Evolutionary conservation across 2,888 invertebrate species (phyloP), one percentile per base, ranked within the genome.

Genomic region (Mechanitis mazaeus): DNA sequence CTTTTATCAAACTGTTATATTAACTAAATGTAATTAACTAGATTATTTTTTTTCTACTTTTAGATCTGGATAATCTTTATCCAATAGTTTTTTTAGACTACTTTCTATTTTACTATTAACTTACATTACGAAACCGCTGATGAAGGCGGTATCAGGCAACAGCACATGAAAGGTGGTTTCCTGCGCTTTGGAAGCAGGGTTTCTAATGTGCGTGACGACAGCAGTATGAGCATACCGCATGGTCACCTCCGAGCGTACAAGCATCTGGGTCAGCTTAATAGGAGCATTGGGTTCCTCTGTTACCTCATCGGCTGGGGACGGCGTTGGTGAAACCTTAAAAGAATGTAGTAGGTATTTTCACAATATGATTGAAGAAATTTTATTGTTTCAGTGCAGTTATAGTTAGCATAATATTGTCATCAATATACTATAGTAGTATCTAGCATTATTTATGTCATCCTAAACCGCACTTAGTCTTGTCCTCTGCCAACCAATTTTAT

Each of bases 141-240:
- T 94, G 77, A 93, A 94, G 0, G 94, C 94, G 1, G 93, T 92
- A 64, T 94, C 93, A 0, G 94, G 94, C 56, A 94, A 79, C 20
- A 94, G 89, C 7, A 94, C 91, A 56, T 92, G 90, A 81, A 94
- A 94, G 54, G 90, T 86, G 4, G 93, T 92, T 77, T 94, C 93
- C 68, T 93, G 92, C 0, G 94, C 84, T 9, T 76, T 80, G 56
- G 85, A 83, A 6, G 91, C 92, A 1, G 91, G 90, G 78, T 95
- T 95, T 69, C 89, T 90, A 33, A 94, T 91, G 66, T 89, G 87
- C 65, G 94, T 94, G 6, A 92, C 92, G 1, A 94, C 91, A 9
- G 91, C 78, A 0, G 94, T 94, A 67, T 91, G 91, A 9, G 94
- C 93, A 76, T 93, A 95, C 20, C 94, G 91, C 71, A 93, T 91